Evolutionary conservation across 2,797 vertebrate genomes (phyloP).

Genomic region (Schizothorax lantsangensis): DNA sequence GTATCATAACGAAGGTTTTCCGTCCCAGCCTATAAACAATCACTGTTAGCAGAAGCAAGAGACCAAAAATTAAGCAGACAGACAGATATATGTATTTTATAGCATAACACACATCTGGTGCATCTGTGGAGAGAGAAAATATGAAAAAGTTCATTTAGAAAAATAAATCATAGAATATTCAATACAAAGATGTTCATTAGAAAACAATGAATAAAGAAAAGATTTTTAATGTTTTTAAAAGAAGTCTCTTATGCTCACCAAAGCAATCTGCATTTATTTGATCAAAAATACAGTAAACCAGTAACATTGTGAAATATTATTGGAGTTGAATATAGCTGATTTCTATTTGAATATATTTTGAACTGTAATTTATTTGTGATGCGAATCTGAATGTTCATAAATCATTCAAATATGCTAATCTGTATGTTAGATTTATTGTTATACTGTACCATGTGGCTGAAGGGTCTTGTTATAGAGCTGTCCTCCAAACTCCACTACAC

Average conservation of each 20-base stretch:
- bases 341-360: not conserved
- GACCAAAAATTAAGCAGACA: not conserved
- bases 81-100: conserved; percentile 30
- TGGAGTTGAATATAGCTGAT: not conserved
- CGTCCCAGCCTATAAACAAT: not conserved
- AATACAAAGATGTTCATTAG: not conserved
- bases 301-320: not conserved
- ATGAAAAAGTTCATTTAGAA: not conserved
- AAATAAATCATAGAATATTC: not conserved
- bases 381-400: not conserved
- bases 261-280: not conserved
- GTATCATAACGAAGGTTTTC: not conserved
- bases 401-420: not conserved
- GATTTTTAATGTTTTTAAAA: not conserved
- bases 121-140: conserved; percentile 24
- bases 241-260: not conserved
- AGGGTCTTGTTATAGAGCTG: conserved; percentile 35
- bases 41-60: conserved; percentile 15
- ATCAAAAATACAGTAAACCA: not conserved
- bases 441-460: conserved; percentile 29
- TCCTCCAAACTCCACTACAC: conserved; percentile 49
- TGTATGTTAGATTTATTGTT: not conserved
- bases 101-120: conserved; percentile 4
- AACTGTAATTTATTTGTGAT: not conserved
- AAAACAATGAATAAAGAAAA: not conserved